A percentile compares a stretch with the other conserved stretches of the same genome.
These are phyloP conservation scores for Baccha elongata DNA, from an alignment of 2,888 invertebrate genomes.

Conservation along the genomic window DNA sequence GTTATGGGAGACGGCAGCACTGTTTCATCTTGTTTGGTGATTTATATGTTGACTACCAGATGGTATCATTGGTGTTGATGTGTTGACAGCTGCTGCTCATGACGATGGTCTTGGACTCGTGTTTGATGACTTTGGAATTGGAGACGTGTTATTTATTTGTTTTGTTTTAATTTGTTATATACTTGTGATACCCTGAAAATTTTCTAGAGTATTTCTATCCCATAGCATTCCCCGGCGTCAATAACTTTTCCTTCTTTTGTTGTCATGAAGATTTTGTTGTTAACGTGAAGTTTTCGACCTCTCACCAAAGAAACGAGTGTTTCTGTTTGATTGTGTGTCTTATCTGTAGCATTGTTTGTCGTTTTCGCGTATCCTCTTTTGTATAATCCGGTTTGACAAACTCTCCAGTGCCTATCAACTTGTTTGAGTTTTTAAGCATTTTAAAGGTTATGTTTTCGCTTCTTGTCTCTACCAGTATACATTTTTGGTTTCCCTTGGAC, in stretches of 20 bases:
- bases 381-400: constrained; percentile 1
- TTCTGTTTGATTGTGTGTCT: constrained; percentile 3
- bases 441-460: background rate
- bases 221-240: background rate
- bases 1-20: background rate
- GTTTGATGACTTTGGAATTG: background rate
- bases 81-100: constrained; percentile 2
- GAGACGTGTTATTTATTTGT: too few species aligned
- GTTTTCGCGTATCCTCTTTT: background rate
- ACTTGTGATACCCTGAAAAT: background rate
- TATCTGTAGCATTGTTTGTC: background rate
- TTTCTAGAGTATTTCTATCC: background rate
- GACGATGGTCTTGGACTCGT: background rate
- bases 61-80: background rate
- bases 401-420: constrained; percentile 1
- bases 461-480: background rate
- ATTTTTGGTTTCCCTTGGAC: background rate
- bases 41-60: background rate
- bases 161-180: background rate
- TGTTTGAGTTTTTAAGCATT: constrained; percentile 5
- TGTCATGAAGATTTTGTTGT: constrained; percentile 2
- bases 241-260: constrained; percentile 1
- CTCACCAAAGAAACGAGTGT: background rate
- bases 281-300: constrained; percentile 1
- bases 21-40: background rate